Conservation (phyloP, 1,140 invertebrate genomes). For the Habropoda laboriosa region DNA sequence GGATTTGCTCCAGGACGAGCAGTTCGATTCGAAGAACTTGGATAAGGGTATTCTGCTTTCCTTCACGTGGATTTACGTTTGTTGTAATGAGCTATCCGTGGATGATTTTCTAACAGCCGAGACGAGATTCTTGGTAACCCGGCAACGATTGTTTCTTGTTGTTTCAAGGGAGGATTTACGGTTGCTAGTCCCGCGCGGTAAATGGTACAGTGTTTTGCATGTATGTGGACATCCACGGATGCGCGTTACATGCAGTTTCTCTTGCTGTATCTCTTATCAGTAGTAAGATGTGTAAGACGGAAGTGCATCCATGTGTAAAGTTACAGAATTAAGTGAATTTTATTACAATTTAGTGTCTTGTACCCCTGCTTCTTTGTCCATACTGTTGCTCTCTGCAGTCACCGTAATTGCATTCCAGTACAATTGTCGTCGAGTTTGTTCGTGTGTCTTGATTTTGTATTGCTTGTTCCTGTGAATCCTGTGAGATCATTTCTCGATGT, state of each 20-base stretch:
- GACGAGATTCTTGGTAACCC: not conserved
- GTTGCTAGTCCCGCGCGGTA: too few species aligned
- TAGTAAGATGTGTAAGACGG: constrained; percentile 34
- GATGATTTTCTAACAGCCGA: not conserved
- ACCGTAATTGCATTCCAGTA: constrained; percentile 9
- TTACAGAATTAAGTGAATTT: constrained; percentile 32
- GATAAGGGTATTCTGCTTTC: constrained; percentile 75
- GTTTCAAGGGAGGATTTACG: too few species aligned
- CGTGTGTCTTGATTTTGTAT: not conserved
- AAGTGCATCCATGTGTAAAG: constrained; percentile 44
- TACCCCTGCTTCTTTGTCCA: not conserved
- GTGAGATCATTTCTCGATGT: not conserved
- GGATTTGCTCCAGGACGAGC: constrained; percentile 77
- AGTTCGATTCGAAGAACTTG: constrained; percentile 79
- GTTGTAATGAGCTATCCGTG: constrained; percentile 10
- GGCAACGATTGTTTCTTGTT: too few species aligned
- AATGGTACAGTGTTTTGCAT: not conserved
- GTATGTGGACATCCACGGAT: constrained; percentile 34
- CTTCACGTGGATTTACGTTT: not conserved
- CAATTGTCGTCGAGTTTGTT: constrained; percentile 32
- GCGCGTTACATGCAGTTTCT: constrained; percentile 10
- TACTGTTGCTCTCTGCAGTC: constrained; percentile 2
- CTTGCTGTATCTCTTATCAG: not conserved
- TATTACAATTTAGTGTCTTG: constrained; percentile 33
- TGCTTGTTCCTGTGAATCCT: not conserved